Percentiles rank a stretch among this genome's conserved stretches.
phyloP scores from a whole-genome alignment of 2,113 vertebrate species.

The cattle (Bos taurus) region DNA sequence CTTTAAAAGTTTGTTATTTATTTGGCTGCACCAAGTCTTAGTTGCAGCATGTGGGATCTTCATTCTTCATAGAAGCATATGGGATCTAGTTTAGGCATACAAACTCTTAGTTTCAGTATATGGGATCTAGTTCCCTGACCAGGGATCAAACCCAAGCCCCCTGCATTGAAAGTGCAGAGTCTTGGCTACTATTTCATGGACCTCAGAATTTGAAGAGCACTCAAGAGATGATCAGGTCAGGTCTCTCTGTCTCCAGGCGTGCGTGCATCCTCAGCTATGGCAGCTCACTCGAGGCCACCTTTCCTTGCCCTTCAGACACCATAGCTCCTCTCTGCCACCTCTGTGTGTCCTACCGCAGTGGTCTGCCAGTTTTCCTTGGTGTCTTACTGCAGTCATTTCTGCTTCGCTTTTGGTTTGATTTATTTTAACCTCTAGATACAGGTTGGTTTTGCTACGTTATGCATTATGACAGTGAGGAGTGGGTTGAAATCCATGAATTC shows the following conservation, averaged over 20 bases:
- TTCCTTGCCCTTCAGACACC: neutral
- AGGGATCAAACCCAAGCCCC: neutral
- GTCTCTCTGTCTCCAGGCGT: neutral
- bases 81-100: neutral
- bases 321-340: neutral
- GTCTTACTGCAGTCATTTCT: neutral
- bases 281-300: neutral
- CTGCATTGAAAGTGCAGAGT: neutral
- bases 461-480: neutral
- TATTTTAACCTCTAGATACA: neutral
- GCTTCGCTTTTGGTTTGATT: neutral
- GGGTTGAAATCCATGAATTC: neutral
- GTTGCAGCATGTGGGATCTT: neutral
- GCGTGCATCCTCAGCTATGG: neutral
- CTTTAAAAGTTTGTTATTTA: neutral
- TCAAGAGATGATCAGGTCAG: neutral
- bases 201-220: neutral
- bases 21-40: neutral
- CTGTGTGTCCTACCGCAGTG: neutral
- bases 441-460: neutral
- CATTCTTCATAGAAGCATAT: neutral
- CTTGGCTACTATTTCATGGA: neutral
- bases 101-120: neutral
- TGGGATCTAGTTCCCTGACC: neutral
- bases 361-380: neutral